Evolutionary conservation across 2,888 invertebrate genomes (phyloP), one percentile per base, ranked within the genome.

Genomic region (Unio pictorum): DNA sequence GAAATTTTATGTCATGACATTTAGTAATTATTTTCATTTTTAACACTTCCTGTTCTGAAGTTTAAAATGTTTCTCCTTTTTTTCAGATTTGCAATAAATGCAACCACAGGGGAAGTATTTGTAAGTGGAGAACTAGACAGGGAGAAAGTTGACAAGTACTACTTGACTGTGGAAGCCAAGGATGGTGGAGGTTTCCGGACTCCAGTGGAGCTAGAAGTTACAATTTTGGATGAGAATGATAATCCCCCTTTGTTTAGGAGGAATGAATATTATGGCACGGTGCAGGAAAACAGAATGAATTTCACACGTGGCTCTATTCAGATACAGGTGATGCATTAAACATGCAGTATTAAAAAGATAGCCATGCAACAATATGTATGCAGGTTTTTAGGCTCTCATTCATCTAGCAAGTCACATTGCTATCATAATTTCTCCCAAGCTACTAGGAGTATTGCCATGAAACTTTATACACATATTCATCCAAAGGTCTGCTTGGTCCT

Each of bases 71-170:
- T 20, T 7, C 18, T 34, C 15, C 56, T 5, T n/a, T 20, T 45
- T 56, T 26, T 64, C 78, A 90, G 89, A 83, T 96, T 96, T 85
- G 92, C 91, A 56, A 94, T 95, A 0, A 93, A 95, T 83, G 90
- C 91, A 1, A 90, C 89, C 59, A 92, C 91, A 17, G 96, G 96
- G 0, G 93, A 93, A 8, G 88, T 96, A 15, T 93, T 91, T 72
- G 93, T 95, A 0, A 92, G 69, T 17, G 84, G 81, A 26, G 71
- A 67, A 18, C 89, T 96, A 62, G 95, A 96, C 86, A 95, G 95
- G 84, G 96, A 96, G 87, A 92, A 92, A 18, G 95, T 95, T 80
- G 94, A 94, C 80, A 94, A 94, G 71, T 96, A 94, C 78, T 95
- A 95, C 71, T 89, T 96, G 69, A 95, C 94, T 0, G 92, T 95